phyloP scores from a whole-genome alignment of 2,113 vertebrate species.

The Ptilonorhynchus violaceus region DNA sequence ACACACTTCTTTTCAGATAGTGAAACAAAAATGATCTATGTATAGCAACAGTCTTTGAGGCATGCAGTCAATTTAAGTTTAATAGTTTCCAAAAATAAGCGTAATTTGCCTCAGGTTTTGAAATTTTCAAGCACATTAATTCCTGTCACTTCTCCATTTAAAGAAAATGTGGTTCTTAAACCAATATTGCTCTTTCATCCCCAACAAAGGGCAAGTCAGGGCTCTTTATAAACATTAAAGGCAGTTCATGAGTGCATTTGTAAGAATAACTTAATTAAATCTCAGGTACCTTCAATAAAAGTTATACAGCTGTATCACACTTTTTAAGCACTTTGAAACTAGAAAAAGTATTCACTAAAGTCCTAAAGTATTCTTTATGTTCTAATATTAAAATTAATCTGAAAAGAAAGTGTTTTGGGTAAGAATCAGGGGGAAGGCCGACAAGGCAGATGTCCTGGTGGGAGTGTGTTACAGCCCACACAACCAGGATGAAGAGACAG shows the following conservation, averaged over 20 bases:
- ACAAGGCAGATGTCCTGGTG: neutral
- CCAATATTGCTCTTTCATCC: neutral
- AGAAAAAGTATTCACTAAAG: neutral
- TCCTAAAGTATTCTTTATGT: neutral
- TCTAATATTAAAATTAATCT: neutral
- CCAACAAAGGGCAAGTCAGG: neutral
- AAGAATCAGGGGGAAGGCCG: neutral
- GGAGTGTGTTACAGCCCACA: neutral
- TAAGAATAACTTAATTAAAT: neutral
- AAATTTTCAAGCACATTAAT: neutral
- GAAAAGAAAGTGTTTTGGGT: neutral
- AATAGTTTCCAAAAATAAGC: neutral
- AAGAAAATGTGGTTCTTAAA: neutral
- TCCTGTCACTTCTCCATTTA: neutral
- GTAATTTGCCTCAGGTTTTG: neutral
- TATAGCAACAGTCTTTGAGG: neutral
- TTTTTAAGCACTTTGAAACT: neutral
- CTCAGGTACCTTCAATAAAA: neutral
- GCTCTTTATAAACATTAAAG: neutral
- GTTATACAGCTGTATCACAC: neutral
- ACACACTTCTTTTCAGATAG: neutral
- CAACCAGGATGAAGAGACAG: neutral
- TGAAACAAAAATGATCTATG: neutral
- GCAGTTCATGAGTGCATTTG: neutral
- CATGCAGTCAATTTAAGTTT: neutral